A percentile compares a stretch with the other conserved stretches of the same genome.
Conservation (phyloP, 2,113 vertebrate genomes). For the Ciconia stormi region DNA sequence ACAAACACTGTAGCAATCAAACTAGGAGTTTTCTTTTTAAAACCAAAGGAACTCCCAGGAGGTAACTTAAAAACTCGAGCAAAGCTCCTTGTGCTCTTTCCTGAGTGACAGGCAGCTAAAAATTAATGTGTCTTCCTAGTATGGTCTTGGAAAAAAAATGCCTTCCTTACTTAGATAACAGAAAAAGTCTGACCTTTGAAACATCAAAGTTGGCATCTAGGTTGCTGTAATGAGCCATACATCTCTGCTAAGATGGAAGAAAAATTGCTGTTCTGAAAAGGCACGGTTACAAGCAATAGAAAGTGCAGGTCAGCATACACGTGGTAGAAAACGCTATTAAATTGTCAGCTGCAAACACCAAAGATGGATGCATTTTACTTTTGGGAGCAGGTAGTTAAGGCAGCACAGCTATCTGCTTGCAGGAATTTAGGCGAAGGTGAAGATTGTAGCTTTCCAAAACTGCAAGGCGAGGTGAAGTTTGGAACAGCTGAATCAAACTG, state of each 20-base stretch:
- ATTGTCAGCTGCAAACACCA: neutral
- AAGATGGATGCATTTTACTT: neutral
- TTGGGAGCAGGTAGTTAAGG: neutral
- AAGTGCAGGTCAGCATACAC: neutral
- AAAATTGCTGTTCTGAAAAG: neutral
- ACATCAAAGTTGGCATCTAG: neutral
- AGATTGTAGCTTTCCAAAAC: neutral
- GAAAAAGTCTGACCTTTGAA: neutral
- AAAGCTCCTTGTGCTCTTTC: neutral
- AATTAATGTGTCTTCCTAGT: neutral
- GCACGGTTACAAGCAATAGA: neutral
- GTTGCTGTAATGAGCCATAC: neutral
- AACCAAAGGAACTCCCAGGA: neutral
- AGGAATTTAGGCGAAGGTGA: neutral
- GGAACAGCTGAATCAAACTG: neutral
- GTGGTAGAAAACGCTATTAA: neutral
- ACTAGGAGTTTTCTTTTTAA: neutral
- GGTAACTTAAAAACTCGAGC: neutral
- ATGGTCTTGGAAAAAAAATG: fast-evolving
- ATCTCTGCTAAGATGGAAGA: neutral
- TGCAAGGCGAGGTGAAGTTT: neutral
- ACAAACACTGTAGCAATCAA: neutral
- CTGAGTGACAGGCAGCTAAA: neutral
- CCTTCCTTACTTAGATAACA: neutral
- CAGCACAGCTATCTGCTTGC: neutral